phyloP scores from a whole-genome alignment of 1,140 invertebrate species.

The Choristoneura fumiferana region DNA sequence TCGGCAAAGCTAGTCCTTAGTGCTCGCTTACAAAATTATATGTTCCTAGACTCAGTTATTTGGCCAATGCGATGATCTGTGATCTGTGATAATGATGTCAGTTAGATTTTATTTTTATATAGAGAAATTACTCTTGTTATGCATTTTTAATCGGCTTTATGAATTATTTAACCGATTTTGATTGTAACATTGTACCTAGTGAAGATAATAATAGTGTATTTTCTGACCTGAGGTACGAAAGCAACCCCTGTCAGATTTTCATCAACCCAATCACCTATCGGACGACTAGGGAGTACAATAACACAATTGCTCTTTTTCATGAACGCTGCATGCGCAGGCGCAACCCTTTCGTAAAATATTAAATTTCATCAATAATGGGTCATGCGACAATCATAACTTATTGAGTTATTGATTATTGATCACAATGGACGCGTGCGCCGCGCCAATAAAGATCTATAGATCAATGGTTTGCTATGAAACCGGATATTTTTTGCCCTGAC shows the following conservation, averaged over 20 bases:
- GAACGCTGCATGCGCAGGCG: slow-evolving; percentile 18
- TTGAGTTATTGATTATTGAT: slow-evolving; percentile 55
- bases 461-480: slow-evolving; percentile 47
- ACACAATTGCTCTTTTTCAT: slow-evolving; percentile 39
- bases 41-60: too few species aligned
- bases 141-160: too few species aligned
- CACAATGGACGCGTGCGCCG: slow-evolving; percentile 56
- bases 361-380: slow-evolving; percentile 56
- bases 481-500: slow-evolving; percentile 50
- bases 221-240: neutral
- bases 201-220: neutral
- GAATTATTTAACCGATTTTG: too few species aligned
- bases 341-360: slow-evolving; percentile 57
- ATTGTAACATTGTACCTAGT: neutral
- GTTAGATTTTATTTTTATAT: neutral
- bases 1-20: too few species aligned
- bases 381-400: slow-evolving; percentile 52
- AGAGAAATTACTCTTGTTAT: neutral
- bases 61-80: too few species aligned
- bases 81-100: too few species aligned
- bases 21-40: too few species aligned
- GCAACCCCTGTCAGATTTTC: slow-evolving; percentile 16
- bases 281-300: slow-evolving; percentile 31
- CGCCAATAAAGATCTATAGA: slow-evolving; percentile 52
- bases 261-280: slow-evolving; percentile 20